phyloP scores from a whole-genome alignment of 1,140 invertebrate genomes.

The Sycobia sp. region DNA sequence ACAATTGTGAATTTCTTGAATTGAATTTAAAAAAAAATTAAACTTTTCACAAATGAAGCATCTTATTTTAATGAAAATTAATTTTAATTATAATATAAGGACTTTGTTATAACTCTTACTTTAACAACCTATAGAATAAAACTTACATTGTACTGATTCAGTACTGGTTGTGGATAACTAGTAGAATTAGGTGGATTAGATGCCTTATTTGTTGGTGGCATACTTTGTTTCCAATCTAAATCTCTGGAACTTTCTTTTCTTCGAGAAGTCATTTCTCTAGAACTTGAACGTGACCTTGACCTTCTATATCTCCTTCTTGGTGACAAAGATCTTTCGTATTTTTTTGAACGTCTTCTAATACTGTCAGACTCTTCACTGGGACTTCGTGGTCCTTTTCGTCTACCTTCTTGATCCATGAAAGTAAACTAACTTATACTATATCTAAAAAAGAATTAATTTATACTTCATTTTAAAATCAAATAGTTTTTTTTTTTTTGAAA shows the following conservation, averaged over 20 bases:
- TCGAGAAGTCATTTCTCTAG: conserved; percentile 36
- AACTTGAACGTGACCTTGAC: conserved; percentile 51
- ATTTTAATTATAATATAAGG: too few relatives aligned
- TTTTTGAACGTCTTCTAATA: conserved; percentile 51
- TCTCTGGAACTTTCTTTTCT: conserved; percentile 34
- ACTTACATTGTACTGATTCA: conserved; percentile 56
- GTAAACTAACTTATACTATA: not conserved
- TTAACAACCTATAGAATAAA: not conserved
- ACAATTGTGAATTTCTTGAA: not conserved
- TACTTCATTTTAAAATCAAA: too few relatives aligned
- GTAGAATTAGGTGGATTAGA: conserved; percentile 39
- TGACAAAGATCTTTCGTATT: conserved; percentile 58
- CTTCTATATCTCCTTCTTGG: conserved; percentile 55
- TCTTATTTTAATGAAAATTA: too few relatives aligned
- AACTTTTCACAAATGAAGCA: too few relatives aligned
- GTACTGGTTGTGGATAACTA: conserved; percentile 49
- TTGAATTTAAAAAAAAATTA: too few relatives aligned
- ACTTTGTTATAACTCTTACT: too few relatives aligned
- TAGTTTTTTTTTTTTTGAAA: too few relatives aligned
- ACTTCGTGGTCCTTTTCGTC: conserved; percentile 53
- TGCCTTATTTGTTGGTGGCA: conserved; percentile 37
- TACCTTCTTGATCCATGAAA: conserved; percentile 34
- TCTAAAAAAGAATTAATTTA: not conserved
- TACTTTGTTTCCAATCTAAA: conserved; percentile 50
- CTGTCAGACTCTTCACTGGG: conserved; percentile 56